Percentiles rank a stretch among this genome's conserved stretches.
Evolutionary conservation across 2,797 vertebrate species (phyloP).

Genomic region (Ciconia nigra): DNA sequence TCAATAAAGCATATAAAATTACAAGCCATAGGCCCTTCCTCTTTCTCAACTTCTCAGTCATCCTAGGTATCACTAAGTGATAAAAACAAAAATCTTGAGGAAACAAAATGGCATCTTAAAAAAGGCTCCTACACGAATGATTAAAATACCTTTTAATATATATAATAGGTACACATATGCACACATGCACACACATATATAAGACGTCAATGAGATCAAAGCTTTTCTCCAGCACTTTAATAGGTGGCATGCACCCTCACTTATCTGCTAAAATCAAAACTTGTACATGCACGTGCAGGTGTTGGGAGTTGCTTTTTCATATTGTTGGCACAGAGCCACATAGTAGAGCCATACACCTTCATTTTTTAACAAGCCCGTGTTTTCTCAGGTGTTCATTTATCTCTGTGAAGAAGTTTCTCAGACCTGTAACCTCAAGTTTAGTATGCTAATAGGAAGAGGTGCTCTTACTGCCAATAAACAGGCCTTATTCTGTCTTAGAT

Average conservation of each 20-base stretch:
- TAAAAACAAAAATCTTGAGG: slow-evolving; percentile 12
- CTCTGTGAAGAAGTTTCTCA: slow-evolving; percentile 31
- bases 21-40: slow-evolving; percentile 5
- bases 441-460: not conserved
- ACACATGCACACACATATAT: not conserved
- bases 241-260: slow-evolving; percentile 31
- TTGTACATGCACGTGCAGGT: slow-evolving; percentile 37
- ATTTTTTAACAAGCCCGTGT: slow-evolving; percentile 31
- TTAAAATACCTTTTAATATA: slow-evolving; percentile 31
- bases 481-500: not conserved
- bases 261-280: slow-evolving; percentile 53
- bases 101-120: slow-evolving; percentile 17
- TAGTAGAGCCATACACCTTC: slow-evolving; percentile 6
- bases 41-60: slow-evolving; percentile 33
- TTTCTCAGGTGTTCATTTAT: slow-evolving; percentile 65
- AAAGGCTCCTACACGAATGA: not conserved
- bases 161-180: not conserved
- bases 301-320: slow-evolving; percentile 41
- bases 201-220: slow-evolving; percentile 45
- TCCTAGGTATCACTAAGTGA: not conserved
- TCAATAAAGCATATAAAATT: slow-evolving; percentile 28
- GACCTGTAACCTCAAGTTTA: slow-evolving; percentile 8
- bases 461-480: not conserved
- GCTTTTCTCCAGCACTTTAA: slow-evolving; percentile 56
- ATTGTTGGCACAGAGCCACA: slow-evolving; percentile 36